Evolutionary conservation across 53 echinoderm and acorn worm genomes (phyloP).

Genomic region (Echinarachnius parma): DNA sequence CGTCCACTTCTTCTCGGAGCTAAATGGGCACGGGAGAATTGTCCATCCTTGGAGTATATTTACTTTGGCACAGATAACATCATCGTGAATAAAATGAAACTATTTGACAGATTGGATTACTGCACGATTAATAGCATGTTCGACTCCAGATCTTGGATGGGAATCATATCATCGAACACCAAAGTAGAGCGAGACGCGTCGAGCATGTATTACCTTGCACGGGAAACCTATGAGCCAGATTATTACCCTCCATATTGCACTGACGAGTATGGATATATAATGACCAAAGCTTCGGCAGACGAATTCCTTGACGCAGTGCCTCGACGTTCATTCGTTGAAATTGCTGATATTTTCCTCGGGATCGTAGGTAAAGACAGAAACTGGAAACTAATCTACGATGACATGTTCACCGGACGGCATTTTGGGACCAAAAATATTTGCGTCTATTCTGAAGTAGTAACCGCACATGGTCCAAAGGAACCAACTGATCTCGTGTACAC

Average conservation of each 20-base stretch:
- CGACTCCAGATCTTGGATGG: no score
- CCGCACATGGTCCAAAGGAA: constrained; percentile 50
- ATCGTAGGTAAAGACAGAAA: constrained; percentile 59
- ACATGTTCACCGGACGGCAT: constrained; percentile 52
- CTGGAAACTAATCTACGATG: constrained; percentile 57
- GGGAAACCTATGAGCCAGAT: background rate
- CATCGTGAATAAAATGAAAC: no score
- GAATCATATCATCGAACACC: no score
- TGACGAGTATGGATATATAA: background rate
- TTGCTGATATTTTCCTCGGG: constrained; percentile 68
- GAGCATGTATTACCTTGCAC: background rate
- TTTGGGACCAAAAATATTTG: constrained; percentile 51
- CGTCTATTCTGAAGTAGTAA: constrained; percentile 45
- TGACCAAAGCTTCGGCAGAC: constrained; percentile 8
- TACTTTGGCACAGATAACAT: no score
- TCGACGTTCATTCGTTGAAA: constrained; percentile 45
- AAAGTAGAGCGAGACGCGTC: background rate
- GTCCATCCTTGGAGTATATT: no score
- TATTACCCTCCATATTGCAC: background rate
- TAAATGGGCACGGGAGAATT: no score
- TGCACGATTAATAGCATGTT: no score
- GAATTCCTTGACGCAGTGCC: constrained; percentile 1
- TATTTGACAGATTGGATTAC: no score
- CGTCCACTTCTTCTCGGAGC: no score
- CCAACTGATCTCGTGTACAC: constrained; percentile 8